A percentile compares a stretch with the other conserved stretches of the same genome.
Evolutionary conservation across 2,888 invertebrate genomes (phyloP).

Genomic region (Erannis defoliaria): DNA sequence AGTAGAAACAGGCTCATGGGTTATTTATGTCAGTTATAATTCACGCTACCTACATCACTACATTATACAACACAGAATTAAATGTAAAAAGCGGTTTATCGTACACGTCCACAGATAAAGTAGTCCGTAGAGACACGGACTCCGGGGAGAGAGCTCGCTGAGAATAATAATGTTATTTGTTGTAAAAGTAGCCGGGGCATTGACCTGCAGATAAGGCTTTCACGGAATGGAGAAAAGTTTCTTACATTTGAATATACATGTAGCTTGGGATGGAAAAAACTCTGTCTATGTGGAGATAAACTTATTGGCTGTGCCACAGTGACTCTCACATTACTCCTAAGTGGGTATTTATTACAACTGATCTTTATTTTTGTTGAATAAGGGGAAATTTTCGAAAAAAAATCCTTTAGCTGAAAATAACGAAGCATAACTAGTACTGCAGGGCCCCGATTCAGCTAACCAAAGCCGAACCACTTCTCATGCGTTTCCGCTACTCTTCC

Average conservation of each 20-base stretch:
- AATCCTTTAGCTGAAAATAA: no score
- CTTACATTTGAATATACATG: constrained; percentile 17
- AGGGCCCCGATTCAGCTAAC: no score
- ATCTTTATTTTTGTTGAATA: no score
- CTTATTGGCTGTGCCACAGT: background rate
- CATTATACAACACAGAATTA: background rate
- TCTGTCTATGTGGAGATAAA: background rate
- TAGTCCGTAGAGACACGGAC: constrained; percentile 5
- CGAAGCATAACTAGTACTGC: no score
- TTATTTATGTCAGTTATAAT: no score
- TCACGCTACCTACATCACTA: background rate
- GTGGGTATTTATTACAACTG: no score
- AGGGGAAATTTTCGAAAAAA: no score
- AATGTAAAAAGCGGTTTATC: constrained; percentile 1
- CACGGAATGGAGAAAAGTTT: constrained; percentile 24
- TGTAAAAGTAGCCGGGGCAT: constrained; percentile 31
- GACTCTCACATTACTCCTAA: no score
- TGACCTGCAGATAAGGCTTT: constrained; percentile 33
- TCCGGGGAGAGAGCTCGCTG: constrained; percentile 7
- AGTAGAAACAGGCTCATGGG: no score
- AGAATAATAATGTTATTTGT: constrained; percentile 39
- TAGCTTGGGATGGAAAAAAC: background rate
- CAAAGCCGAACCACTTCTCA: no score
- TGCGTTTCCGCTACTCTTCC: no score
- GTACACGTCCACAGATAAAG: constrained; percentile 13